Evolutionary conservation across 2,797 vertebrate genomes (phyloP), one percentile per base, ranked within the genome.

Genomic region (Mormyrus hasselquistii): DNA sequence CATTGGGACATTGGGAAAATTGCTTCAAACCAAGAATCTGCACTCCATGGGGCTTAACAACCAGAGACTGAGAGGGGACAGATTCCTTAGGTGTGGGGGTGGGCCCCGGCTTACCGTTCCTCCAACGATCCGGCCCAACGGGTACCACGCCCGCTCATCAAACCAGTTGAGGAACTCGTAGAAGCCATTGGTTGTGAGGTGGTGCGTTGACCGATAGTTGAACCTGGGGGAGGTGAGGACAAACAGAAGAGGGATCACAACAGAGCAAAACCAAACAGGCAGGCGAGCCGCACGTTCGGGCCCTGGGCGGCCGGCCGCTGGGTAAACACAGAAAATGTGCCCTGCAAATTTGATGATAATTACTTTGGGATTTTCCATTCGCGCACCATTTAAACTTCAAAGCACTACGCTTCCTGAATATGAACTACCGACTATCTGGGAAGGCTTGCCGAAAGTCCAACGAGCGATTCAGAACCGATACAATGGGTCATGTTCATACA

Each of bases 81-180:
- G 29, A 38, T 19, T 16, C 12, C 12, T n/a, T 10, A 16, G 41
- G 5, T 44, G 55, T 0, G 12, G 34, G 16, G 5, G 73, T 19
- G 16, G 69, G 69, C 4, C 92, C 93, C n/a, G 93, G 98, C 98
- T 97, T 96, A 99, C 98, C 88, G 98, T 99, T 92, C 98, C 98
- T 90, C 98, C 98, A 69, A 99, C 98, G 92, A 99, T 99, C 95
- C 98, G 97, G 93, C 98, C 98, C 94, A 99, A 92, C 83, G 98
- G 98, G 94, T 99, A 99, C 98, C 98, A 99, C 89, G 98, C 98
- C 95, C 98, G 96, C 94, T 99, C 98, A 90, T 99, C 98, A 93
- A 99, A 99, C 98, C 98, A 99, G 95, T 99, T 99, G 93, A 99
- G 97, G 95, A 99, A 99, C 95, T 99, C 98, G 86, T 98, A 99